Evolutionary conservation across 2,888 invertebrate genomes (phyloP).

Genomic region (Dynastes hyllus): DNA sequence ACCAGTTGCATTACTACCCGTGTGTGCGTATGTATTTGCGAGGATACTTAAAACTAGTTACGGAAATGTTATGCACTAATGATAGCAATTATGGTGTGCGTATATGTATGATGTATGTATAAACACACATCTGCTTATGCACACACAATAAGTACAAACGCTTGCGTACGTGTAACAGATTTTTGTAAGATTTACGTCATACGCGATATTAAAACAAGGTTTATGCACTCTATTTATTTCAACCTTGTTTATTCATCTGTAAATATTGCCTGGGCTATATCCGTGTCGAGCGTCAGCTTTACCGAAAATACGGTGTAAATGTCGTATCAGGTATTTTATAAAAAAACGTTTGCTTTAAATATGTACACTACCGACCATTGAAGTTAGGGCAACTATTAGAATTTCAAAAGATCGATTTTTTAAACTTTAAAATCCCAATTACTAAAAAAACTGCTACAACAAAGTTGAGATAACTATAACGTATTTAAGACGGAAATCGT

Average conservation of each 20-base stretch:
- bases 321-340: background rate
- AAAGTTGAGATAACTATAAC: too few relatives aligned
- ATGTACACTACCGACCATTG: too few relatives aligned
- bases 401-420: too few relatives aligned
- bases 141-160: background rate
- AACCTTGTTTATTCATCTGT: constrained; percentile 1
- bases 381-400: too few relatives aligned
- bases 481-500: too few relatives aligned
- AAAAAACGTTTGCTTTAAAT: background rate
- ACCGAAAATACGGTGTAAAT: constrained; percentile 25
- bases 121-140: constrained; percentile 14
- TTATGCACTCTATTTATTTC: constrained; percentile 20
- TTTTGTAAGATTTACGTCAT: constrained; percentile 9
- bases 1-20: background rate
- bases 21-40: background rate
- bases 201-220: constrained; percentile 4
- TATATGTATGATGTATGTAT: background rate
- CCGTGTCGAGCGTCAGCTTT: background rate
- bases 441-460: too few relatives aligned
- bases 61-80: constrained; percentile 25
- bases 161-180: constrained; percentile 7
- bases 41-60: background rate
- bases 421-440: too few relatives aligned
- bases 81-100: background rate
- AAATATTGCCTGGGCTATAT: constrained; percentile 1